Evolutionary conservation across 2,797 vertebrate genomes (phyloP), one percentile per base, ranked within the genome.

Genomic region (Megalops cyprinoides): DNA sequence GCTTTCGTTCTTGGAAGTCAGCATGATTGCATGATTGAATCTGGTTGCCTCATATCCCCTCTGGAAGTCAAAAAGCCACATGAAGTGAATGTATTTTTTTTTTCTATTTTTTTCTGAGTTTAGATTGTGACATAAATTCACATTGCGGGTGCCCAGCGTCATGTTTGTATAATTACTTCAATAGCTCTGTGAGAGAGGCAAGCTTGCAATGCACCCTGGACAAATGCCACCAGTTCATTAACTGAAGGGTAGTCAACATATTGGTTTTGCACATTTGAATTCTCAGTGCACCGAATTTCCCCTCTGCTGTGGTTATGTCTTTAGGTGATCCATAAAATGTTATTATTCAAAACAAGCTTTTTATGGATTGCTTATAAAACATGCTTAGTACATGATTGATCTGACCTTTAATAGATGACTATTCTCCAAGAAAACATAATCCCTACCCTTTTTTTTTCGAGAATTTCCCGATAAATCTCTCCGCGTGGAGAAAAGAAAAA

Each of bases 261-360:
- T 91, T 91, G 90, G 87, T 83, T 92, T 92, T 89, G 78, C 85
- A 88, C 85, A 87, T 93, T 90, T 87, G 85, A 90, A 90, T 93
- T 90, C 84, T 83, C 88, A 78, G 79, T 37, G 74, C 84, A 65
- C 83, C 78, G 74, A 82, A 74, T 84, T 82, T 84, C 88, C 86
- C 83, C 86, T 85, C 77, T 76, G 85, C 77, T 86, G 85, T 87
- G 81, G 86, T 92, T 92, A 91, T 91, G 92, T 93, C 89, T 93
- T 93, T 90, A 94, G 91, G 89, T 92, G 91, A 94, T 93, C 93
- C 93, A 93, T 94, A 93, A 93, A 94, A 92, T 87, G 91, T 92
- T 94, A 93, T 94, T 93, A 94, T 94, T 94, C 94, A 93, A 94
- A 94, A 93, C 92, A 94, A 93, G 91, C 85, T 87, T 89, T 92